These are phyloP conservation scores for Sebastes dallii DNA, from an alignment of 2,797 vertebrate genomes.

Conservation along the genomic window DNA sequence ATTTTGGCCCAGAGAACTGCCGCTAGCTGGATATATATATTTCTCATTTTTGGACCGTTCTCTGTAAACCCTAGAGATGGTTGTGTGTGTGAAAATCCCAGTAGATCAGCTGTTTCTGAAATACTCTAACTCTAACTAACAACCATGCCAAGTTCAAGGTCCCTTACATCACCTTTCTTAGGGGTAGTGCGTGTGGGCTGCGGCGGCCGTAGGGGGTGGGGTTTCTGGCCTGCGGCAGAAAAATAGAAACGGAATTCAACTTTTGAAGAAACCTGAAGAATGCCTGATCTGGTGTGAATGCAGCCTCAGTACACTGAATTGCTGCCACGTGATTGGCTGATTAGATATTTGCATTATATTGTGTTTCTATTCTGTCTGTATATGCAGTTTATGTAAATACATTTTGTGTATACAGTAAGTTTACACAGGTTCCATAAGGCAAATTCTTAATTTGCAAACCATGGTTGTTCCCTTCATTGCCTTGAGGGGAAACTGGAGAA, in stretches of 20 bases:
- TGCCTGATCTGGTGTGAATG: too few relatives aligned
- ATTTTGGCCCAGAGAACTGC: neutral
- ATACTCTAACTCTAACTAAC: neutral
- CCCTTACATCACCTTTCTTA: neutral
- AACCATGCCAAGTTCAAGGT: neutral
- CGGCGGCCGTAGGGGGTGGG: too few relatives aligned
- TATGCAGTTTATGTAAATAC: conserved; percentile 17
- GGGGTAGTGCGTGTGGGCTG: too few relatives aligned
- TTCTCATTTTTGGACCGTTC: too few relatives aligned
- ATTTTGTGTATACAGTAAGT: neutral
- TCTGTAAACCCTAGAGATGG: too few relatives aligned
- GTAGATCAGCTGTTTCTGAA: neutral
- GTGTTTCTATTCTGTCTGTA: neutral
- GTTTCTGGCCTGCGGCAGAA: too few relatives aligned
- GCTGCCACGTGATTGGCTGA: too few relatives aligned
- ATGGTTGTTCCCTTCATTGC: neutral
- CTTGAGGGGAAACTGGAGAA: conserved; percentile 35
- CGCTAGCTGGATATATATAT: too few relatives aligned
- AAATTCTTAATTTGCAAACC: conserved; percentile 23
- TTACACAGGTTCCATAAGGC: neutral
- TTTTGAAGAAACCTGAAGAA: too few relatives aligned
- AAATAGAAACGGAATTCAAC: too few relatives aligned
- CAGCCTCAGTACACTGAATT: too few relatives aligned
- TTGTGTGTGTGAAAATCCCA: neutral
- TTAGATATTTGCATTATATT: neutral